A percentile compares a stretch with the other conserved stretches of the same genome.
Evolutionary conservation across 2,113 vertebrate species (phyloP).

Genomic region (Platichthys stellatus): DNA sequence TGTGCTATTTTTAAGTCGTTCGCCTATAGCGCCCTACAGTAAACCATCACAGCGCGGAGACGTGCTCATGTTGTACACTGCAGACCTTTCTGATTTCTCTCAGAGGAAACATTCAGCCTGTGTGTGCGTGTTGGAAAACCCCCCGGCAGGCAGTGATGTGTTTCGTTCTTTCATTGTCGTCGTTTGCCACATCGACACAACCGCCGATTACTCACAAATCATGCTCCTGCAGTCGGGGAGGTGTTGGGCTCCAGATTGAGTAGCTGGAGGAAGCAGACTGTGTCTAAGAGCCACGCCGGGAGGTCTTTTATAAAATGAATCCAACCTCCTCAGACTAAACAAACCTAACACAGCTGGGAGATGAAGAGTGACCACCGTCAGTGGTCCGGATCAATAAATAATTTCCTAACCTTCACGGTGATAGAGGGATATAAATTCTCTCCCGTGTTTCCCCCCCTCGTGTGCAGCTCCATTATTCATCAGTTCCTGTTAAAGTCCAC

Average conservation of each 20-base stretch:
- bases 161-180: conserved; percentile 15
- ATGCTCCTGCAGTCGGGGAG: background rate
- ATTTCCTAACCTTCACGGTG: conserved; percentile 58
- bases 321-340: conserved; percentile 27
- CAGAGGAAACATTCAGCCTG: background rate
- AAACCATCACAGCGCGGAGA: conserved; percentile 25
- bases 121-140: background rate
- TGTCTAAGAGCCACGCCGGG: conserved; percentile 6
- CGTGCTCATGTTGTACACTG: background rate
- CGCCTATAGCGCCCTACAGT: conserved; percentile 29
- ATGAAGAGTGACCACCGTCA: conserved; percentile 42
- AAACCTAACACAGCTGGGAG: conserved; percentile 26
- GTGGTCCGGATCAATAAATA: conserved; percentile 63
- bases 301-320: conserved; percentile 41
- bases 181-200: background rate
- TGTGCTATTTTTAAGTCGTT: conserved; percentile 42
- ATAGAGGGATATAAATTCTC: conserved; percentile 50
- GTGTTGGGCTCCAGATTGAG: background rate
- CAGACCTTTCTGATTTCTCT: background rate
- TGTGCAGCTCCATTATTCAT: conserved; percentile 50
- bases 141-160: background rate
- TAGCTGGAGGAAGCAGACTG: conserved; percentile 8
- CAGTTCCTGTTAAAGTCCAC: conserved; percentile 5
- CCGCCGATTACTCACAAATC: conserved; percentile 5
- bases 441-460: background rate